Conservation (phyloP, 2,113 vertebrate species). For the Forbesichthys agassizii region DNA sequence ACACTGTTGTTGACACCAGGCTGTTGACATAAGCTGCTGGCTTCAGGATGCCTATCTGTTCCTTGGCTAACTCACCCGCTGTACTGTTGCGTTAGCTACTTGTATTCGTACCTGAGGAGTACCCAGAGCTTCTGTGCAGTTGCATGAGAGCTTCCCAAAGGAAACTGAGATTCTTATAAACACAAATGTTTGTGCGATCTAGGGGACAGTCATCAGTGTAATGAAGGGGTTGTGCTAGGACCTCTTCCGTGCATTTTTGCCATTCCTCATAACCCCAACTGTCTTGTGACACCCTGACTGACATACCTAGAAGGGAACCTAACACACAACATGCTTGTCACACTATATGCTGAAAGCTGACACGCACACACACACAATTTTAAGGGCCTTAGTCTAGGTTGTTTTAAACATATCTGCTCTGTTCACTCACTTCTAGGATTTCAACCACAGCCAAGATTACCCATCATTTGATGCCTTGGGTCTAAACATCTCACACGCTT, state of each 20-base stretch:
- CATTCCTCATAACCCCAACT: background rate
- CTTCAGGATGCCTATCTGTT: too few relatives aligned
- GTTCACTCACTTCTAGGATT: constrained; percentile 16
- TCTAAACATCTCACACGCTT: constrained; percentile 1
- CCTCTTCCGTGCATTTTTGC: background rate
- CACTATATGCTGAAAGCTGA: background rate
- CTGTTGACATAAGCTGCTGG: too few relatives aligned
- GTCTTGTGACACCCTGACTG: background rate
- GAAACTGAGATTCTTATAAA: too few relatives aligned
- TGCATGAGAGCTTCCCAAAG: too few relatives aligned
- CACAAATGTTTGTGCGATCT: too few relatives aligned
- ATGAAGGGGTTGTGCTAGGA: background rate
- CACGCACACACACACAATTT: background rate
- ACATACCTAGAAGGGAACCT: background rate
- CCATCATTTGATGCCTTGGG: background rate
- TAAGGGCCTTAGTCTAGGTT: background rate
- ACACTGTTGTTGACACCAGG: background rate
- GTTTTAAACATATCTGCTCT: constrained; percentile 13
- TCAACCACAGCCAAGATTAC: constrained; percentile 11
- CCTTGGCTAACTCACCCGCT: too few relatives aligned
- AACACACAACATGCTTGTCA: background rate
- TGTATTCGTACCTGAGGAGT: too few relatives aligned
- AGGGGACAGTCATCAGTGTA: background rate
- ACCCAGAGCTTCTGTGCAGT: too few relatives aligned
- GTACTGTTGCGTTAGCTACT: too few relatives aligned